Conservation (phyloP, 2,888 invertebrate species). For the Myathropa florea region DNA sequence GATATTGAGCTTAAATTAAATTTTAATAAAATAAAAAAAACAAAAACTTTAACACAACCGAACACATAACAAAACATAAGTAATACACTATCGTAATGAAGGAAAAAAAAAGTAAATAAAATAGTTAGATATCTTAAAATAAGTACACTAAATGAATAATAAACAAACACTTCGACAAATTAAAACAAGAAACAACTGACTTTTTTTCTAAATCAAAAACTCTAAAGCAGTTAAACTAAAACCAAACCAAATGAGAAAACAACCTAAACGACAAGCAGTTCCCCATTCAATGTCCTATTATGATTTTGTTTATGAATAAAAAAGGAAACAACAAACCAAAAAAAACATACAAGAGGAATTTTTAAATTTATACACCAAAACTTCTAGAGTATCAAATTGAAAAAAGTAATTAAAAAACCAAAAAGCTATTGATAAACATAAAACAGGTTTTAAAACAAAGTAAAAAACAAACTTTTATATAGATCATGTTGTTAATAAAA, state of each 20-base stretch:
- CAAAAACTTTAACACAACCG: constrained; percentile 32
- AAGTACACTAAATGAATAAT: constrained; percentile 60
- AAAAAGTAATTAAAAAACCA: constrained; percentile 21
- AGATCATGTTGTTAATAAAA: constrained; percentile 63
- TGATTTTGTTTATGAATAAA: constrained; percentile 40
- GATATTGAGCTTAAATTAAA: constrained; percentile 65
- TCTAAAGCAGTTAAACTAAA: constrained; percentile 38
- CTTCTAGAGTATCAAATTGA: constrained; percentile 68
- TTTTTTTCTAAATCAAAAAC: constrained; percentile 13
- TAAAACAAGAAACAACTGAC: constrained; percentile 12
- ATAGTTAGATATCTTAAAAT: constrained; percentile 52
- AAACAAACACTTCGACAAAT: constrained; percentile 13
- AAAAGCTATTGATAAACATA: constrained; percentile 32
- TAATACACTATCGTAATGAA: constrained; percentile 33
- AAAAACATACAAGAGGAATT: constrained; percentile 63
- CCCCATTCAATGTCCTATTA: constrained; percentile 33
- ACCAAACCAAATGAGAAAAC: constrained; percentile 22
- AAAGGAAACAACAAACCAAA: constrained; percentile 14
- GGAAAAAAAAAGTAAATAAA: not conserved
- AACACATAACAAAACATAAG: constrained; percentile 31
- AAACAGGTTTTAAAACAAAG: constrained; percentile 64
- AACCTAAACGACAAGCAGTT: constrained; percentile 1
- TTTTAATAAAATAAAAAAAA: constrained; percentile 17
- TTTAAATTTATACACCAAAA: constrained; percentile 69
- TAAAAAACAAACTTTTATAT: constrained; percentile 65